Evolutionary conservation across 2,113 vertebrate genomes (phyloP).

Genomic region (Megaceryle maxima): DNA sequence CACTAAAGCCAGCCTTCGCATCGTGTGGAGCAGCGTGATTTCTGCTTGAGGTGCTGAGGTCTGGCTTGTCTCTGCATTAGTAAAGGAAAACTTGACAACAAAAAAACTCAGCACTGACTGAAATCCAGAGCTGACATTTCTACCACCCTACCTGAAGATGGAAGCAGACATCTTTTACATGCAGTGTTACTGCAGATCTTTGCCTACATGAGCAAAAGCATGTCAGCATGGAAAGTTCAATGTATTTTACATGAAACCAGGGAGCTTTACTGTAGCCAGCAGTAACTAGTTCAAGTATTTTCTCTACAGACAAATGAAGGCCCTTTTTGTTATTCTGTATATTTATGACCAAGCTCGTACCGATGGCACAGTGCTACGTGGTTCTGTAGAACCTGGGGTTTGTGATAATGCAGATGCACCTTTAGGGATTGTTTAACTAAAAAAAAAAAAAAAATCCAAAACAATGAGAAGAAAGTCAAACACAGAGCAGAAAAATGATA

Average conservation of each 20-base stretch:
- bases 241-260: not conserved
- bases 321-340: not conserved
- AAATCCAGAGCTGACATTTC: not conserved
- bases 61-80: not conserved
- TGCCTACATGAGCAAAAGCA: not conserved
- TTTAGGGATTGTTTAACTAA: not conserved
- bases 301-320: not conserved
- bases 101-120: not conserved
- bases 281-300: not conserved
- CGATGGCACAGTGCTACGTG: rapidly evolving
- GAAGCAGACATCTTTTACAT: not conserved
- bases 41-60: not conserved
- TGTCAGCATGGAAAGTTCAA: not conserved
- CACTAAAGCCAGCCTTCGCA: not conserved
- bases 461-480: not conserved
- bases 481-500: not conserved
- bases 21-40: not conserved
- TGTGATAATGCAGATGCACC: not conserved
- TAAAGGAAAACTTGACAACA: not conserved
- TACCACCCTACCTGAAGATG: not conserved
- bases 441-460: not conserved
- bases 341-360: not conserved
- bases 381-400: not conserved
- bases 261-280: not conserved
- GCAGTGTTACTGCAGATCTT: not conserved